These are phyloP conservation scores for Mola mola DNA, from an alignment of 2,113 vertebrate species.

Conservation along the genomic window DNA sequence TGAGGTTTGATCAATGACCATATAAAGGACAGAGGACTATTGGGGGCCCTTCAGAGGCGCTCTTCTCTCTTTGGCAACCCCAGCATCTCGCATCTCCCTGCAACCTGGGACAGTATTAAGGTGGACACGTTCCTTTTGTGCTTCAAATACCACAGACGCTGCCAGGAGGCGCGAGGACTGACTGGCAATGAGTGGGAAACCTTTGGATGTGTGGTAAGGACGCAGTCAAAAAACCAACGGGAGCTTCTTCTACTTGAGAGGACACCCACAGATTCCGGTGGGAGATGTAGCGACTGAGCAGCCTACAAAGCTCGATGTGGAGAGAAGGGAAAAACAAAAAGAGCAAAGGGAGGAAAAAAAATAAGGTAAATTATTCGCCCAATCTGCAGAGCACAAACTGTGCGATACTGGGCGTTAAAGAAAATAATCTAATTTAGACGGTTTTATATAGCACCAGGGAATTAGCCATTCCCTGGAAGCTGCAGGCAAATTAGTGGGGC, in stretches of 20 bases:
- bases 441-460: slow-evolving; percentile 21
- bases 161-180: slow-evolving; percentile 56
- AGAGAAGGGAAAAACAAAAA: slow-evolving; percentile 10
- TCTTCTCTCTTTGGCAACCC: slow-evolving; percentile 46
- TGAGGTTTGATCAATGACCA: slow-evolving; percentile 65
- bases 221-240: slow-evolving; percentile 48
- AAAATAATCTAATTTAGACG: slow-evolving; percentile 54
- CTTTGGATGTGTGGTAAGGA: slow-evolving; percentile 61
- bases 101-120: slow-evolving; percentile 60
- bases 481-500: slow-evolving; percentile 60
- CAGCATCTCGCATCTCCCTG: slow-evolving; percentile 50
- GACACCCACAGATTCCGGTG: slow-evolving; percentile 67
- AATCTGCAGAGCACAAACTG: slow-evolving; percentile 43
- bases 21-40: slow-evolving; percentile 43
- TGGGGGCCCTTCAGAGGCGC: slow-evolving; percentile 25
- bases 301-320: slow-evolving; percentile 61
- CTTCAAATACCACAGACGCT: slow-evolving; percentile 50
- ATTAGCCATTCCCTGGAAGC: slow-evolving; percentile 22
- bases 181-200: slow-evolving; percentile 48
- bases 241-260: slow-evolving; percentile 59
- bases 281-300: slow-evolving; percentile 62
- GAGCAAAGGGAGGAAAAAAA: too few relatives aligned
- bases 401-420: slow-evolving; percentile 23
- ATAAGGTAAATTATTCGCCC: slow-evolving; percentile 42
- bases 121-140: slow-evolving; percentile 62